Percentiles rank a stretch among this genome's conserved stretches.
Evolutionary conservation across 2,888 invertebrate species (phyloP).

Genomic region (Tachina lurida): DNA sequence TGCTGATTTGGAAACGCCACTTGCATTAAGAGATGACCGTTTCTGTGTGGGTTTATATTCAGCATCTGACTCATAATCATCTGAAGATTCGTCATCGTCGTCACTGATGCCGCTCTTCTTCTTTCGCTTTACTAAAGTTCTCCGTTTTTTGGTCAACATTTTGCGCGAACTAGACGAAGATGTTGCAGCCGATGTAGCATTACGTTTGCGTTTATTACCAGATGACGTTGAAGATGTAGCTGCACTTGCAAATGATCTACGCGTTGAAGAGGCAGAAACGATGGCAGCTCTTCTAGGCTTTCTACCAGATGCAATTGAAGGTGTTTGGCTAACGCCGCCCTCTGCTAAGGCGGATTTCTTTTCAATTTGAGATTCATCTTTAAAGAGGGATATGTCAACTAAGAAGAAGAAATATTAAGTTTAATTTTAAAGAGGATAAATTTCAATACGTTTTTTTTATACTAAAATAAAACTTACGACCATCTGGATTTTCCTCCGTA

Average conservation of each 20-base stretch:
- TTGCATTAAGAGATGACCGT: constrained; percentile 69
- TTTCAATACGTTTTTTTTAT: constrained; percentile 1
- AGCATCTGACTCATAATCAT: constrained; percentile 74
- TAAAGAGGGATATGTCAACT: constrained; percentile 93
- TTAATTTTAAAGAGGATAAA: neutral
- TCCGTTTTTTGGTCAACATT: constrained; percentile 72
- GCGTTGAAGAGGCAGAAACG: constrained; percentile 42
- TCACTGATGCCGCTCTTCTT: constrained; percentile 71
- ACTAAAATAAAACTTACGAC: constrained; percentile 85
- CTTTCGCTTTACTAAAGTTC: constrained; percentile 74
- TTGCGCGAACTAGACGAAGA: constrained; percentile 59
- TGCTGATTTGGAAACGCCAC: constrained; percentile 72
- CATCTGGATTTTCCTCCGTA: constrained; percentile 93
- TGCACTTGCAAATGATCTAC: constrained; percentile 43
- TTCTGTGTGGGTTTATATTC: constrained; percentile 78
- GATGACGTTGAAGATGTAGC: constrained; percentile 56
- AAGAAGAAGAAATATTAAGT: neutral
- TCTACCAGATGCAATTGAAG: constrained; percentile 64
- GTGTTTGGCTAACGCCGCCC: constrained; percentile 51
- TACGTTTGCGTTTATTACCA: constrained; percentile 70
- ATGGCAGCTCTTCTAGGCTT: constrained; percentile 67
- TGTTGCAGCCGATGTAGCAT: constrained; percentile 38
- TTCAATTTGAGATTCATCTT: constrained; percentile 91
- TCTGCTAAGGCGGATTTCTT: constrained; percentile 72
- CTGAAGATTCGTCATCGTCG: constrained; percentile 73